Evolutionary conservation across 2,888 invertebrate species (phyloP), one percentile per base, ranked within the genome.

Genomic region (Dichetophora obliterata): DNA sequence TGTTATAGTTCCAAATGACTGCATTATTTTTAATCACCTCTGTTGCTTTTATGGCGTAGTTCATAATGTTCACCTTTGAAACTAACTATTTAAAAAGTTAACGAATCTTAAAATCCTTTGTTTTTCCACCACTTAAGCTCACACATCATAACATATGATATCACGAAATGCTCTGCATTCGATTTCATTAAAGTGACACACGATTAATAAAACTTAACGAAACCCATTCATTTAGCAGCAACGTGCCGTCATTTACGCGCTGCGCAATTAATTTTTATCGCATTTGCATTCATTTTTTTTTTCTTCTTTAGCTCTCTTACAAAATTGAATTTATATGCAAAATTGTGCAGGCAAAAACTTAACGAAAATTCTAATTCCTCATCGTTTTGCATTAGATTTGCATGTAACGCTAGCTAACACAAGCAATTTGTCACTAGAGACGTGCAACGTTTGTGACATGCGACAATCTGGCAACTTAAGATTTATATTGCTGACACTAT

Each of bases 211-310:
- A 70, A 43, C 57, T 57, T 19, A 71, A 57, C 57, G 57, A 71
- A 71, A 71, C 16, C 37, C 8, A 59, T n/a, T 57, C 59, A 59
- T 24, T 54, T 22, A 70, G 34, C 57, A 52, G 34, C 54, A 54
- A 57, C 57, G 70, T 24, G 34, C 37, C 31, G 31, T 27, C n/a
- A 22, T 31, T 52, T n/a, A 4, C 8, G 81, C 80, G 82, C 87
- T 86, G 86, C 87, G 87, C 86, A 86, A 86, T 87, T 86, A 86
- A 86, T 87, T 86, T 86, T 86, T 86, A 86, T 87, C 87, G 84
- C 86, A 85, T 85, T 84, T 83, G 52, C 59, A 59, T 43, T 34
- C 34, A 57, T 14, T 71, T 22, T 5, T 54, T 34, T 70, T 71
- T 59, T 71, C n/a, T n/a, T n/a, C n/a, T 57, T 71, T 5, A 24